Evolutionary conservation across 2,113 vertebrate species (phyloP).

Genomic region (Herpetotheres cachinnans): DNA sequence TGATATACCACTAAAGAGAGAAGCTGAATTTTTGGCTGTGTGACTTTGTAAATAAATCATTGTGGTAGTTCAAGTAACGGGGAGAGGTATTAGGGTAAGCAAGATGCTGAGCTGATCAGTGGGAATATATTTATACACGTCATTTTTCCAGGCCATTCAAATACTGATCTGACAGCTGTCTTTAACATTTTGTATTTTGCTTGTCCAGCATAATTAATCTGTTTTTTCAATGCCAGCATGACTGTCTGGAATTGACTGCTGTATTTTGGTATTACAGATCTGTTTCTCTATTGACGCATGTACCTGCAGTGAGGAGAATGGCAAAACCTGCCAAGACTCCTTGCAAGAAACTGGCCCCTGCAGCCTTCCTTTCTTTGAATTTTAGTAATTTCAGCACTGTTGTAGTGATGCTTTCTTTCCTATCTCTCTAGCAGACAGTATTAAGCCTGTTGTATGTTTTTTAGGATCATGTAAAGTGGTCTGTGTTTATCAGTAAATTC

Average conservation of each 20-base stretch:
- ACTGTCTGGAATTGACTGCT: neutral
- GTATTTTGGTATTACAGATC: neutral
- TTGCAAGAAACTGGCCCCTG: neutral
- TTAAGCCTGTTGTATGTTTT: neutral
- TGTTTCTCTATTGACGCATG: accelerated
- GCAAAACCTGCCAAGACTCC: neutral
- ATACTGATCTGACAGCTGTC: neutral
- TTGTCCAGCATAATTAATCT: neutral
- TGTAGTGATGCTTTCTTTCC: neutral
- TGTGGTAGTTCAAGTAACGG: neutral
- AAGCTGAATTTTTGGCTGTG: neutral
- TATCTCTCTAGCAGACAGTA: neutral
- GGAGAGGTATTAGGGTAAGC: neutral
- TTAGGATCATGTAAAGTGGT: neutral
- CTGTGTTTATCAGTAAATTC: neutral
- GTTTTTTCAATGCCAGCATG: neutral
- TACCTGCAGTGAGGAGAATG: neutral
- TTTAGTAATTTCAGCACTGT: neutral
- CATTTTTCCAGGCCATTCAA: neutral
- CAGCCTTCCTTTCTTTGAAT: neutral
- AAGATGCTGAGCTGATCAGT: neutral
- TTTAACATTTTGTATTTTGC: neutral
- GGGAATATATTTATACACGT: neutral
- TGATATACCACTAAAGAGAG: neutral
- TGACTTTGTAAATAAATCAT: neutral